Conservation (phyloP, 2,113 vertebrate genomes). For the Gadus macrocephalus region DNA sequence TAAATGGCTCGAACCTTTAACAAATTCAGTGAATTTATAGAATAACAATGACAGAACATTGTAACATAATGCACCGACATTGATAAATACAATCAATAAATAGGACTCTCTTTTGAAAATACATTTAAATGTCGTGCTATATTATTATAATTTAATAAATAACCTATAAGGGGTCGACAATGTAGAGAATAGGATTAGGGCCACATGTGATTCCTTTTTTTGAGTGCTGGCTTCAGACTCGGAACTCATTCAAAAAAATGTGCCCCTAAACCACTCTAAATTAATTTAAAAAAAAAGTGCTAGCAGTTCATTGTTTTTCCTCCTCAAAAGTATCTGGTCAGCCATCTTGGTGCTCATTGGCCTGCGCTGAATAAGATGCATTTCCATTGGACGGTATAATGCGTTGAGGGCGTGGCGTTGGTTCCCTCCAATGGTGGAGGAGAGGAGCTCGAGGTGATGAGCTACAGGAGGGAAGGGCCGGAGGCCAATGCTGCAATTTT, state of each 20-base stretch:
- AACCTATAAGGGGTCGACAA: too few species aligned
- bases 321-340: background rate
- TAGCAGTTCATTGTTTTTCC: background rate
- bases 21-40: background rate
- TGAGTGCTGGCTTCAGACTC: too few species aligned
- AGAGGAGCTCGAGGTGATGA: constrained; percentile 2
- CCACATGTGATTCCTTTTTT: too few species aligned
- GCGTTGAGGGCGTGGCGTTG: background rate
- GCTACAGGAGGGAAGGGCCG: background rate
- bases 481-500: background rate
- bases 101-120: background rate
- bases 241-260: too few species aligned
- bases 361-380: background rate
- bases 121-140: background rate
- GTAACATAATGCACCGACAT: too few species aligned
- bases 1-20: constrained; percentile 12
- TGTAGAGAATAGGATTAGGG: too few species aligned
- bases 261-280: background rate
- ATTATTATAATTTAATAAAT: too few species aligned
- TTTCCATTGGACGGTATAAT: rapidly evolving
- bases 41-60: too few species aligned
- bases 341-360: background rate
- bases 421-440: background rate
- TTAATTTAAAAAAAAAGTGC: background rate
- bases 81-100: constrained; percentile 19